Conservation (phyloP, 2,113 vertebrate genomes). For the Tetrao urogallus region DNA sequence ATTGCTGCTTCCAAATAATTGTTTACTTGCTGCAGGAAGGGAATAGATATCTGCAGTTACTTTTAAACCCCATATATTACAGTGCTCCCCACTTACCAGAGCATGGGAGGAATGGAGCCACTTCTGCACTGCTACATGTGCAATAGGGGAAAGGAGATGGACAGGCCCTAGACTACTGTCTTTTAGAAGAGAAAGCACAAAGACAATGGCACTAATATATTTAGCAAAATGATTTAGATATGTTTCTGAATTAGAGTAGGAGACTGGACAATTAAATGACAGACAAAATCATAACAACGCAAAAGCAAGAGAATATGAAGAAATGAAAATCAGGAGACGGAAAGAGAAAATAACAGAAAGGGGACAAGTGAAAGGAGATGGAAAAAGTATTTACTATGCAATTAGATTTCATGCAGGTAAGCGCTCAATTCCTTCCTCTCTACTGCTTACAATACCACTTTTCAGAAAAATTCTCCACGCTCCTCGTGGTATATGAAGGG, state of each 20-base stretch:
- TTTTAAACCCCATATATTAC: neutral
- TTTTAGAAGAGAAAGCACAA: neutral
- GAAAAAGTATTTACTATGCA: conserved; percentile 42
- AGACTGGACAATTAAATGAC: neutral
- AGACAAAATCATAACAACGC: neutral
- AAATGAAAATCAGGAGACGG: conserved; percentile 1
- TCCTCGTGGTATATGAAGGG: neutral
- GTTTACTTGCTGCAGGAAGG: neutral
- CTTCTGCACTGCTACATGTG: neutral
- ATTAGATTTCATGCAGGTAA: conserved; percentile 36
- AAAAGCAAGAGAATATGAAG: neutral
- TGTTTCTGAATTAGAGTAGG: neutral
- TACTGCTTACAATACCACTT: conserved; percentile 42
- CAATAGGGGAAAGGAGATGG: neutral
- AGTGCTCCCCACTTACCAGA: neutral
- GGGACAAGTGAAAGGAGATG: neutral
- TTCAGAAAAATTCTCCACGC: conserved; percentile 62
- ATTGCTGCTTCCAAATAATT: neutral
- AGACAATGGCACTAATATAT: neutral
- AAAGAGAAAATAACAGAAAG: conserved; percentile 20
- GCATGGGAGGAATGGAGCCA: neutral
- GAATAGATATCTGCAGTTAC: neutral
- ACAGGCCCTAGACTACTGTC: neutral
- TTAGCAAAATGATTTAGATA: neutral
- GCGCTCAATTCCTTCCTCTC: conserved; percentile 24